Conservation (phyloP, 2,888 invertebrate genomes). For the Chirona hameri region DNA sequence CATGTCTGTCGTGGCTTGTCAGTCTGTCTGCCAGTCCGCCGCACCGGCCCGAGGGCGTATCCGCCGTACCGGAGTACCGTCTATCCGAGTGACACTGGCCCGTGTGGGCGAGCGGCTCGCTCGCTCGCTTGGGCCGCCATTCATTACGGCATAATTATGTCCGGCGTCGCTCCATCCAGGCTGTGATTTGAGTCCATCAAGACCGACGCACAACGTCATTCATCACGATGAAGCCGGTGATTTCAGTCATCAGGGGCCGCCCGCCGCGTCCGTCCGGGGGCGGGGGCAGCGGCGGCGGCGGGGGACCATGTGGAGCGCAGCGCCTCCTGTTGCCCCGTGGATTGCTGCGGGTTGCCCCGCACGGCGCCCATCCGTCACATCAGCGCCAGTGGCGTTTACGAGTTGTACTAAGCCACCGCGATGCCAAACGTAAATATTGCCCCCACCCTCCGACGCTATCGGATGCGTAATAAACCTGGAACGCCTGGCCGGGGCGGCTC, state of each 20-base stretch:
- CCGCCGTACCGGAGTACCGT: not conserved
- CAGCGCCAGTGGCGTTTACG: not conserved
- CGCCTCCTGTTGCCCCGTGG: not conserved
- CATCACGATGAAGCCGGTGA: not conserved
- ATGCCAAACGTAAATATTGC: not conserved
- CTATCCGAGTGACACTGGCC: not conserved
- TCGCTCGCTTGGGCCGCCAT: too few relatives aligned
- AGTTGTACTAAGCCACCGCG: not conserved
- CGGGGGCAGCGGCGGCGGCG: not conserved
- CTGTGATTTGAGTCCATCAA: too few relatives aligned
- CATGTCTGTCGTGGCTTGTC: not conserved
- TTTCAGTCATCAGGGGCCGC: conserved; percentile 5
- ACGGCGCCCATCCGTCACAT: not conserved
- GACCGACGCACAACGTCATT: not conserved
- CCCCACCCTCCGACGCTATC: not conserved
- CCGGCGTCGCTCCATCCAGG: too few relatives aligned
- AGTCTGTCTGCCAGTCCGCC: not conserved
- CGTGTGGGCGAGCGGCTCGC: not conserved
- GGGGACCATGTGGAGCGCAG: not conserved
- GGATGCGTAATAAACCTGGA: not conserved
- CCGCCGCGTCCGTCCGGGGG: not conserved
- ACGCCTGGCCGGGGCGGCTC: not conserved
- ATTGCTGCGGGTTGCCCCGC: not conserved
- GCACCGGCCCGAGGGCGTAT: not conserved
- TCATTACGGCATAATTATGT: too few relatives aligned